A percentile compares a stretch with the other conserved stretches of the same genome.
phyloP scores from a whole-genome alignment of 2,888 invertebrate species.

The Xylota segnis region DNA sequence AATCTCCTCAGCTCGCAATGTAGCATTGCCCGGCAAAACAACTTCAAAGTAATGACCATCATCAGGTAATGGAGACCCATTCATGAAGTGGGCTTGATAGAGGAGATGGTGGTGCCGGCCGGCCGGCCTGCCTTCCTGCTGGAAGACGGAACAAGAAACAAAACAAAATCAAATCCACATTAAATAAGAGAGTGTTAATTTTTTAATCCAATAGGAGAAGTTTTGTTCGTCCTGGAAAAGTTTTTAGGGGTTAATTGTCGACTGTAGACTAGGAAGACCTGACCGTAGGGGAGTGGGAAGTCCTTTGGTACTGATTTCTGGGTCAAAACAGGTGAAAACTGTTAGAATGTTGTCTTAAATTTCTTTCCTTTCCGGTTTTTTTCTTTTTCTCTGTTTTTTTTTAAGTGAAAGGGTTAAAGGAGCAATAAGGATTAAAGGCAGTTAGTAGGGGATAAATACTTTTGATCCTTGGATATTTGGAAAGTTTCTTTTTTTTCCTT shows the following conservation, averaged over 20 bases:
- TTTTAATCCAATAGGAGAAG: conserved; percentile 72
- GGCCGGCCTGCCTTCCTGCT: not conserved
- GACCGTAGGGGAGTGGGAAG: not conserved
- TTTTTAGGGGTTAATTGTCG: conserved; percentile 67
- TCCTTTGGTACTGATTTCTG: conserved; percentile 28
- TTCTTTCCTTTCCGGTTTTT: not conserved
- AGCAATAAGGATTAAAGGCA: conserved; percentile 24
- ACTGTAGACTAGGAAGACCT: conserved; percentile 2
- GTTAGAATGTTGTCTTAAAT: conserved; percentile 3
- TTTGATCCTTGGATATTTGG: conserved; percentile 23
- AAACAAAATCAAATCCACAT: conserved; percentile 73
- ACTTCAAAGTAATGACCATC: conserved; percentile 75
- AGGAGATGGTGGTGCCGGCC: not conserved
- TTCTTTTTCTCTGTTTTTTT: too few relatives aligned
- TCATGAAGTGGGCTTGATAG: conserved; percentile 39
- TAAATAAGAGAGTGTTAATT: conserved; percentile 72
- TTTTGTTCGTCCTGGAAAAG: conserved; percentile 53
- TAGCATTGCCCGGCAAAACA: conserved; percentile 38
- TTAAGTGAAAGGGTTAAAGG: conserved; percentile 2
- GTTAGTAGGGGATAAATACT: conserved; percentile 11
- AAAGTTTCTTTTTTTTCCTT: not conserved
- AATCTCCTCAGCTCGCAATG: conserved; percentile 34
- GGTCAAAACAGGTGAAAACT: conserved; percentile 36
- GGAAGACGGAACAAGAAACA: conserved; percentile 23
- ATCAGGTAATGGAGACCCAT: conserved; percentile 75